Conservation (phyloP, 2,797 vertebrate genomes). For the Furcifer pardalis region DNA sequence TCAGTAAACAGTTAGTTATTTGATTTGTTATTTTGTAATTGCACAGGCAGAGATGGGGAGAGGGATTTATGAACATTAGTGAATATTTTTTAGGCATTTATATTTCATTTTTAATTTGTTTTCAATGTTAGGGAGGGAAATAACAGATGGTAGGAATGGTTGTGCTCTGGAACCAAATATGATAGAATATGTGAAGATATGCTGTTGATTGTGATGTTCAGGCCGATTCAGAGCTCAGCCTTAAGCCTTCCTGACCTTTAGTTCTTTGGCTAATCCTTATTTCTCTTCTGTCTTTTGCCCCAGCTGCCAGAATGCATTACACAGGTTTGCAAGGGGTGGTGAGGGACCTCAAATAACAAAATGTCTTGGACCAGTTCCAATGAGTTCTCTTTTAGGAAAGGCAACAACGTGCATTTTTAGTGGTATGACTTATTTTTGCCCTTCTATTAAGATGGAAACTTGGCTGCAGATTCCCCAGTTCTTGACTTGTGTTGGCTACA, state of each 20-base stretch:
- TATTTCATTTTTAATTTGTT: conserved; percentile 34
- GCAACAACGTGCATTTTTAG: neutral
- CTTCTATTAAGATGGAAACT: too few relatives aligned
- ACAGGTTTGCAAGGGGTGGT: neutral
- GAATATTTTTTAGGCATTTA: conserved; percentile 50
- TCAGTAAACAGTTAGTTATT: too few relatives aligned
- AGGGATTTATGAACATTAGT: too few relatives aligned
- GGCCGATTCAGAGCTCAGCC: neutral
- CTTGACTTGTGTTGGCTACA: too few relatives aligned
- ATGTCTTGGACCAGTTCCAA: neutral
- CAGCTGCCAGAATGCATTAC: neutral
- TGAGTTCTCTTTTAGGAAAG: neutral
- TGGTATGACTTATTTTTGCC: neutral
- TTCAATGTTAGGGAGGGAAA: neutral
- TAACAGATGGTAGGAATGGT: neutral
- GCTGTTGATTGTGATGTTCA: neutral
- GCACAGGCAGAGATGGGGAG: too few relatives aligned
- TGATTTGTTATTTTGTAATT: too few relatives aligned
- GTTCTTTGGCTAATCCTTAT: too few relatives aligned
- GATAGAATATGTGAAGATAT: neutral
- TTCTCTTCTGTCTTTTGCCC: neutral
- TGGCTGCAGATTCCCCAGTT: too few relatives aligned
- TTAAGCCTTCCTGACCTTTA: neutral
- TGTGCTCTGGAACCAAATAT: neutral
- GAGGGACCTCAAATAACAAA: neutral